Conservation (phyloP, 2,113 vertebrate genomes). For the Alethe diademata region DNA sequence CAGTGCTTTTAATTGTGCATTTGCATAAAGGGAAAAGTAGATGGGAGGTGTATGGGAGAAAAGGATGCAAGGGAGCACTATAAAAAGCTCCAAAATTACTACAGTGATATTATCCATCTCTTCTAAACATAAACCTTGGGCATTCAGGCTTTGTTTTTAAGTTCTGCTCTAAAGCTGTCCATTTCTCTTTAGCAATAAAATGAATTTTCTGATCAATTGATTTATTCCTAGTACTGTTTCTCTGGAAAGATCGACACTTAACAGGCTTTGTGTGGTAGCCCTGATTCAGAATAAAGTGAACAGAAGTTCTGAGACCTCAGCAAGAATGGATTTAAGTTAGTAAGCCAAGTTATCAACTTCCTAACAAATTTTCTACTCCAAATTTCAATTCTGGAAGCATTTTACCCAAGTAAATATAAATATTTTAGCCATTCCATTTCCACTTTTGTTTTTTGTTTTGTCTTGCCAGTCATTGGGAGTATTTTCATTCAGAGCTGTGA, state of each 20-base stretch:
- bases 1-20: conserved; percentile 61
- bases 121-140: background rate
- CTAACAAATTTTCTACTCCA: background rate
- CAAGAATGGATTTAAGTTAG: background rate
- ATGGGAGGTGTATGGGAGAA: background rate
- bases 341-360: background rate
- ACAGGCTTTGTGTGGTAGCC: background rate
- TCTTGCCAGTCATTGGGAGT: conserved; percentile 23
- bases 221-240: background rate
- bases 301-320: background rate
- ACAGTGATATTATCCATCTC: background rate
- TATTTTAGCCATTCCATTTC: conserved; percentile 7
- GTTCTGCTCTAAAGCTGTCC: background rate
- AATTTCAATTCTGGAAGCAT: conserved; percentile 13
- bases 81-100: background rate
- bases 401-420: conserved; percentile 30
- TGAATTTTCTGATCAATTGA: background rate
- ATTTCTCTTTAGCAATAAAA: background rate
- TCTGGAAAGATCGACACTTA: background rate
- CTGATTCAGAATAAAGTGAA: background rate
- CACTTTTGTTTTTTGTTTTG: conserved; percentile 18
- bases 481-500: conserved; percentile 45
- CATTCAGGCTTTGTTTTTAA: background rate
- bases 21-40: conserved; percentile 38
- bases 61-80: background rate